Evolutionary conservation across 2,888 invertebrate genomes (phyloP).

Genomic region (Erebia ligea): DNA sequence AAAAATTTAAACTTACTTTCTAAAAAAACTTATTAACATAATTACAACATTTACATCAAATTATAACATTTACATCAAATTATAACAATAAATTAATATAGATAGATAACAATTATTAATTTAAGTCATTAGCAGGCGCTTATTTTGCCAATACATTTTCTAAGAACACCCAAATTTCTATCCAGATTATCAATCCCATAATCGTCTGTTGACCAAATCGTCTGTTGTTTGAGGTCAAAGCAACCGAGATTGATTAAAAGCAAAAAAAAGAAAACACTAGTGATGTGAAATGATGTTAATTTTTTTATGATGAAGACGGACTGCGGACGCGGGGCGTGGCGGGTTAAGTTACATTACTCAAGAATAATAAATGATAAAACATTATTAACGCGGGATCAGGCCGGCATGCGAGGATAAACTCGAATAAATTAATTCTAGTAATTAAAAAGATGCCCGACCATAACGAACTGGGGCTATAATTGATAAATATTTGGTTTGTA

Average conservation of each 20-base stretch:
- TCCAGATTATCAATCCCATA: constrained; percentile 55
- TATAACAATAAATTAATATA: too few relatives aligned
- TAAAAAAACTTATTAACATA: too few relatives aligned
- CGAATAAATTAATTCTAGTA: constrained; percentile 80
- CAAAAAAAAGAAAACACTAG: constrained; percentile 47
- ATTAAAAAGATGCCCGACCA: constrained; percentile 61
- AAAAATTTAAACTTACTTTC: too few relatives aligned
- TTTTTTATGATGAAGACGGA: constrained; percentile 79
- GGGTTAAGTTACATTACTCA: constrained; percentile 81
- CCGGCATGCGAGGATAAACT: constrained; percentile 67
- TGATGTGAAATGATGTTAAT: constrained; percentile 52
- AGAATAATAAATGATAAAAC: constrained; percentile 82
- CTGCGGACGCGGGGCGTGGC: constrained; percentile 77
- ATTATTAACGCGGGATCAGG: constrained; percentile 80
- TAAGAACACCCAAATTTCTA: background rate
- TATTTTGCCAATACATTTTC: background rate
- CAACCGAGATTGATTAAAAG: constrained; percentile 59
- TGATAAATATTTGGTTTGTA: constrained; percentile 29
- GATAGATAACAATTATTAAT: too few relatives aligned
- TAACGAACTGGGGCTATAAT: constrained; percentile 43
- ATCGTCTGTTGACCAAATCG: constrained; percentile 69
- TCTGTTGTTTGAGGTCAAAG: too few relatives aligned
- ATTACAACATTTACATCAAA: too few relatives aligned
- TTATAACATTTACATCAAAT: too few relatives aligned
- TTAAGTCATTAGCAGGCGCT: too few relatives aligned